phyloP scores from a whole-genome alignment of 2,113 vertebrate genomes.

The Thryonomys swinderianus region DNA sequence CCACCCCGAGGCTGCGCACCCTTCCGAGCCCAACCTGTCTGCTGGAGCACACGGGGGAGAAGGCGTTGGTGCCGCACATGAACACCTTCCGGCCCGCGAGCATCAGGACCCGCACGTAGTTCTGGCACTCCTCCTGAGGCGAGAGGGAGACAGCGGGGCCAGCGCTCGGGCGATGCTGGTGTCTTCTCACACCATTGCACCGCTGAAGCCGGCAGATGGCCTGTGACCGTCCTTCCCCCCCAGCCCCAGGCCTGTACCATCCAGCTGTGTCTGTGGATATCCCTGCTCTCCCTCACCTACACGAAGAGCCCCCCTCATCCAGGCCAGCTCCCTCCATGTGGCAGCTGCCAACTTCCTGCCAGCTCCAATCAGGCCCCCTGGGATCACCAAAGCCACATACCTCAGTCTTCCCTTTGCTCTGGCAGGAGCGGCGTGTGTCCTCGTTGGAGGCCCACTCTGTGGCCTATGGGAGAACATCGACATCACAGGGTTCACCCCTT shows the following conservation, averaged over 20 bases:
- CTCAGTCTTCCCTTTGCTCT: constrained; percentile 99
- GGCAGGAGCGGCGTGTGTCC: constrained; percentile 97
- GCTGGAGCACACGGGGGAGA: constrained; percentile 95
- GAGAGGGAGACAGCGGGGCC: neutral
- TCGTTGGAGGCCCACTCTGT: constrained; percentile 98
- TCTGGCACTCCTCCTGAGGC: constrained; percentile 96
- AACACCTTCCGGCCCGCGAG: constrained; percentile 96
- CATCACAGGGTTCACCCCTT: constrained; percentile 50
- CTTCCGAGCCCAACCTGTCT: constrained; percentile 90
- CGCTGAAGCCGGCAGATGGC: neutral
- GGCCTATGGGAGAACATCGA: constrained; percentile 91
- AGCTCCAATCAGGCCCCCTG: neutral
- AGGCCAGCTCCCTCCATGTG: neutral
- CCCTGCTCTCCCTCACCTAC: neutral
- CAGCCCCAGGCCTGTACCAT: neutral
- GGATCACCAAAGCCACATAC: constrained; percentile 85
- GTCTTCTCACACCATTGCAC: neutral
- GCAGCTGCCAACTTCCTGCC: neutral
- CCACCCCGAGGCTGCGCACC: neutral
- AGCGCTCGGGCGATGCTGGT: fast-evolving
- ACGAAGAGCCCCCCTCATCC: neutral
- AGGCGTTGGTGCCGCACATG: constrained; percentile 98
- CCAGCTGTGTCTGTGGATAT: neutral
- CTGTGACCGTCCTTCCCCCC: neutral
- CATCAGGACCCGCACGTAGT: constrained; percentile 96